phyloP scores from a whole-genome alignment of 2,797 vertebrate species.

The Xerus rutilus region DNA sequence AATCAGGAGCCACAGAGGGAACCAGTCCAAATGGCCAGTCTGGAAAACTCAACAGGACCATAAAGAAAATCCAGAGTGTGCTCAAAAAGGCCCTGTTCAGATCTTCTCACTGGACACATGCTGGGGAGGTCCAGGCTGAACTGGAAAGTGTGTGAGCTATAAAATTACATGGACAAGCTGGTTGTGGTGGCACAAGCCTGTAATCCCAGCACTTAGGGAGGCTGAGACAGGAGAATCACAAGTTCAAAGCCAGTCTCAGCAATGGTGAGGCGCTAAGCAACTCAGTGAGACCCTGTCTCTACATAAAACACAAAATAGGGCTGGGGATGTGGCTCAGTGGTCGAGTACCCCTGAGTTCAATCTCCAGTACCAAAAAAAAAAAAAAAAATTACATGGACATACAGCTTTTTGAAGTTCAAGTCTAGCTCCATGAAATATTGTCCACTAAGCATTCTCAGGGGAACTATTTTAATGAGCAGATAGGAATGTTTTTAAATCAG shows the following conservation, averaged over 20 bases:
- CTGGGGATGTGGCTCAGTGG: no score
- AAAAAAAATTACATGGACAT: neutral
- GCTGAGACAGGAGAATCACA: no score
- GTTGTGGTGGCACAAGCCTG: no score
- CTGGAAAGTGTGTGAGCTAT: neutral
- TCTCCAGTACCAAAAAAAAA: no score
- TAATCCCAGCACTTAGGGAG: no score
- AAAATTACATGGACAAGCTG: neutral
- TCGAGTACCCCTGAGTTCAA: no score
- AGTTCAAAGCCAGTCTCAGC: no score
- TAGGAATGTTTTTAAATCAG: neutral
- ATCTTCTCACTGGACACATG: neutral
- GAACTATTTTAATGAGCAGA: neutral
- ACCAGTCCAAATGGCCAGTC: neutral
- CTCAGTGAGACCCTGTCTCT: no score
- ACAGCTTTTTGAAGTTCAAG: neutral
- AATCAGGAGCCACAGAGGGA: neutral
- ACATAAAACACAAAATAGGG: no score
- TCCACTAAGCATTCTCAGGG: neutral
- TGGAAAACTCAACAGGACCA: conserved; percentile 8
- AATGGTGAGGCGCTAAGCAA: no score
- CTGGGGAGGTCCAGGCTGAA: neutral
- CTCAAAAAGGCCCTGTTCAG: neutral
- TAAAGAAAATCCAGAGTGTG: conserved; percentile 14
- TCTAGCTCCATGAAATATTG: neutral